Evolutionary conservation across 2,797 vertebrate species (phyloP).

Genomic region (Ataeniobius toweri): DNA sequence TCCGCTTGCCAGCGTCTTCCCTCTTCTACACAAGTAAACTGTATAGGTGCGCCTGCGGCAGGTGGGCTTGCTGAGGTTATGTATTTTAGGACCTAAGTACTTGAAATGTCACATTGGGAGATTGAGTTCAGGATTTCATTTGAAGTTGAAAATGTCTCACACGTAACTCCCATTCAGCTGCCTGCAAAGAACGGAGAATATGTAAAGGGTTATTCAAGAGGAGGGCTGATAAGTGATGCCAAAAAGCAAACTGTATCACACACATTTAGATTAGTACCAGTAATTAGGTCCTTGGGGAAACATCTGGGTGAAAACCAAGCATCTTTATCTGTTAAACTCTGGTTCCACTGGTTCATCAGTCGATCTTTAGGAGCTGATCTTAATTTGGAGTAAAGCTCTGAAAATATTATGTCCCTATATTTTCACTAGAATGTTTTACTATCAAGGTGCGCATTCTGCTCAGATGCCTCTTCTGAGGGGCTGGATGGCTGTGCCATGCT

Average conservation of each 20-base stretch:
- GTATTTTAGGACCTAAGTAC: slow-evolving; percentile 26
- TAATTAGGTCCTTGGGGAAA: background rate
- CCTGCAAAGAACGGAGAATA: background rate
- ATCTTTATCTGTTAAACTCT: too few species aligned
- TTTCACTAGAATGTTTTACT: slow-evolving; percentile 17
- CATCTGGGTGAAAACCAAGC: background rate
- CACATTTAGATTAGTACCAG: background rate
- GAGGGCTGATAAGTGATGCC: background rate
- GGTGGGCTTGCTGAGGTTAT: slow-evolving; percentile 1
- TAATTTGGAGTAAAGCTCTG: background rate
- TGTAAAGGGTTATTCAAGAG: background rate
- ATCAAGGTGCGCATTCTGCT: slow-evolving; percentile 48
- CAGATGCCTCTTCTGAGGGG: slow-evolving; percentile 24
- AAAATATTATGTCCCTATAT: slow-evolving; percentile 31
- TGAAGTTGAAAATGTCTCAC: slow-evolving; percentile 5
- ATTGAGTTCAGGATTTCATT: slow-evolving; percentile 14
- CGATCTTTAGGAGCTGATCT: background rate
- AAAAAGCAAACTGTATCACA: slow-evolving; percentile 3
- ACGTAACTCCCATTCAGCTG: slow-evolving; percentile 3
- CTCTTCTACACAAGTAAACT: slow-evolving; percentile 12
- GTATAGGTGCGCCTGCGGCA: slow-evolving; percentile 12
- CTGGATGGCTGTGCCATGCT: slow-evolving; percentile 17
- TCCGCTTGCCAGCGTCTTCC: slow-evolving; percentile 27
- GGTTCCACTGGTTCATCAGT: background rate
- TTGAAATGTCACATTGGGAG: slow-evolving; percentile 36